phyloP scores from a whole-genome alignment of 2,888 invertebrate genomes.

The Troides helena region DNA sequence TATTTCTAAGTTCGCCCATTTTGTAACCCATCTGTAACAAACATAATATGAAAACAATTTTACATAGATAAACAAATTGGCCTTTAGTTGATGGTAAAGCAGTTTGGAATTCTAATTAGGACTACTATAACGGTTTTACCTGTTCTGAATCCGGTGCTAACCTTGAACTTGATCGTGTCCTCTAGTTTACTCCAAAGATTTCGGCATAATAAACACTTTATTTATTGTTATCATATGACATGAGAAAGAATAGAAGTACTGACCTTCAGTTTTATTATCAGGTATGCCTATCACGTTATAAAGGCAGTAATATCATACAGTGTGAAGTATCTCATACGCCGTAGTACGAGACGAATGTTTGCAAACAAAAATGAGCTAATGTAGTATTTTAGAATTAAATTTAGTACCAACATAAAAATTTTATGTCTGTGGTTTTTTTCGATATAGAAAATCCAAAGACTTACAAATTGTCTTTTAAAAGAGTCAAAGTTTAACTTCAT shows the following conservation, averaged over 20 bases:
- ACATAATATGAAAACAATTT: not conserved
- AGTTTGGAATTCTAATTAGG: slow-evolving; percentile 19
- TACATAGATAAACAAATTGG: not conserved
- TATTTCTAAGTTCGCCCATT: slow-evolving; percentile 51
- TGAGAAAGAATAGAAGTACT: slow-evolving; percentile 16
- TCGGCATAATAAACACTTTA: not conserved
- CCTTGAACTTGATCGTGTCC: slow-evolving; percentile 56
- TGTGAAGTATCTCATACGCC: slow-evolving; percentile 1
- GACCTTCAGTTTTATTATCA: slow-evolving; percentile 32
- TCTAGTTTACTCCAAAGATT: slow-evolving; percentile 32
- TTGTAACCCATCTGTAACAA: slow-evolving; percentile 67
- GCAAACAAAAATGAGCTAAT: slow-evolving; percentile 33
- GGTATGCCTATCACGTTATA: slow-evolving; percentile 10
- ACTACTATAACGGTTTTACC: slow-evolving; percentile 39
- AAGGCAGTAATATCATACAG: slow-evolving; percentile 6
- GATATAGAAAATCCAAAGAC: too few relatives aligned
- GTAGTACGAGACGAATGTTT: slow-evolving; percentile 31
- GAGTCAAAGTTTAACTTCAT: too few relatives aligned
- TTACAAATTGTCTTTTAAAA: too few relatives aligned
- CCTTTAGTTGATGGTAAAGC: not conserved
- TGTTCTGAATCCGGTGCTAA: slow-evolving; percentile 37
- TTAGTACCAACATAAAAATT: slow-evolving; percentile 6
- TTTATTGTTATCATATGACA: slow-evolving; percentile 10
- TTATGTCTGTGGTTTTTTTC: slow-evolving; percentile 2
- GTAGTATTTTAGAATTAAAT: not conserved